Conservation (phyloP, 2,113 vertebrate genomes). For the Perca schrenkii region DNA sequence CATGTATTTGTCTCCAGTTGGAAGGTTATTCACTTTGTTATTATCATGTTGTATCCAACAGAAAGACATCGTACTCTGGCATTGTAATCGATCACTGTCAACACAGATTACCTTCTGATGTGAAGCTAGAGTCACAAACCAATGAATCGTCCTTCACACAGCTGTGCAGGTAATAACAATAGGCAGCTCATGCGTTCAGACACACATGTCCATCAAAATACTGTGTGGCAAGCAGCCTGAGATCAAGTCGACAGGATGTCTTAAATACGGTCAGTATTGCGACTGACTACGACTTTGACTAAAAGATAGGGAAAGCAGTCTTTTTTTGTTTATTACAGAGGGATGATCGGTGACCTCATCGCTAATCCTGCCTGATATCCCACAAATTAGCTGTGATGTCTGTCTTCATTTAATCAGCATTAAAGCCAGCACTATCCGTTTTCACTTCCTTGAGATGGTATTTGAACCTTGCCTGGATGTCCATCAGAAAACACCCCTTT, state of each 20-base stretch:
- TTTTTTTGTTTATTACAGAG: not conserved
- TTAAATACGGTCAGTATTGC: not conserved
- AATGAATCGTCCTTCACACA: conserved; percentile 8
- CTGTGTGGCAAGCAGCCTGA: not conserved
- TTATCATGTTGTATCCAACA: conserved; percentile 11
- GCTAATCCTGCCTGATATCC: conserved; percentile 41
- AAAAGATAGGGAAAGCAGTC: conserved; percentile 26
- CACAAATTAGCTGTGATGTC: conserved; percentile 17
- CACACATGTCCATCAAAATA: conserved; percentile 6
- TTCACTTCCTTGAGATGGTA: conserved; percentile 8
- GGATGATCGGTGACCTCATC: conserved; percentile 30
- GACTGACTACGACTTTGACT: conserved; percentile 15
- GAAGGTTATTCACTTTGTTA: conserved; percentile 40
- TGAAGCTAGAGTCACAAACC: conserved; percentile 12
- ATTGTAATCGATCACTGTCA: conserved; percentile 9
- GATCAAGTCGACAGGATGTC: conserved; percentile 2
- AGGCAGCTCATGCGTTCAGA: conserved; percentile 11
- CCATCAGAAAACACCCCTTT: conserved; percentile 29
- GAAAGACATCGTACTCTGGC: conserved; percentile 4
- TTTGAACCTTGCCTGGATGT: conserved; percentile 21
- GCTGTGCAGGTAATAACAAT: conserved; percentile 13
- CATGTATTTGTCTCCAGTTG: conserved; percentile 20
- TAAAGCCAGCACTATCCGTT: not conserved
- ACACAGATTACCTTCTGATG: conserved; percentile 31
- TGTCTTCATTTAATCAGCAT: conserved; percentile 37